Evolutionary conservation across 1,140 invertebrate genomes (phyloP).

Genomic region (Maniola jurtina): DNA sequence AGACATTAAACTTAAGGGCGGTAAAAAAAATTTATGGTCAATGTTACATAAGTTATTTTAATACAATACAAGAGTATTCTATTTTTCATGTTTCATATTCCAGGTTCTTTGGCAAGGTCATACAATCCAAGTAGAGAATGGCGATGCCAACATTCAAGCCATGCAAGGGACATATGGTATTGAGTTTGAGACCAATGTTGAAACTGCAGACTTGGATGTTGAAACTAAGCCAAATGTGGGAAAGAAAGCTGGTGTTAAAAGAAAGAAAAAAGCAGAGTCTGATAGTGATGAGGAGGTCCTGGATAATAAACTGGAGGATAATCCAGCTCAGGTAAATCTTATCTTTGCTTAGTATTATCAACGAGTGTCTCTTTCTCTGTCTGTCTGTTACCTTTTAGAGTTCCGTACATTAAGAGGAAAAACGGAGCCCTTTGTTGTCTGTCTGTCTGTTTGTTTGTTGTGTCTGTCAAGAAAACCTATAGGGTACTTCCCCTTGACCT

Average conservation of each 20-base stretch:
- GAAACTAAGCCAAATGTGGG: slow-evolving; percentile 74
- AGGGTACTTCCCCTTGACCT: no score
- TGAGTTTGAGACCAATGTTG: slow-evolving; percentile 62
- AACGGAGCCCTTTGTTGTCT: no score
- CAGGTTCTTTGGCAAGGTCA: slow-evolving; percentile 82
- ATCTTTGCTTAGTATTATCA: no score
- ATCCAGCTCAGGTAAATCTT: slow-evolving; percentile 65
- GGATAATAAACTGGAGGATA: slow-evolving; percentile 76
- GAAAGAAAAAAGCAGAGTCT: slow-evolving; percentile 72
- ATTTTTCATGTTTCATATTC: slow-evolving; percentile 29
- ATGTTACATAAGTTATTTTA: no score
- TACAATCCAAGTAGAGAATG: slow-evolving; percentile 80
- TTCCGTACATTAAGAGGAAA: no score
- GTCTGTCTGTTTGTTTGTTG: no score
- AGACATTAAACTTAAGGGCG: no score
- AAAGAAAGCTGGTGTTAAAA: slow-evolving; percentile 76
- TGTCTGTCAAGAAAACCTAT: no score
- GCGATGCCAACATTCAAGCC: slow-evolving; percentile 57
- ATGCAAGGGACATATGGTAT: slow-evolving; percentile 58
- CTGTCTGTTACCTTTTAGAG: not conserved
- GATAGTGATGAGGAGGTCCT: slow-evolving; percentile 76
- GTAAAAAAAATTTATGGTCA: no score
- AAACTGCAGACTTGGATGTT: slow-evolving; percentile 61
- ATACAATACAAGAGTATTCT: not conserved
- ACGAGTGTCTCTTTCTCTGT: no score